A percentile compares a stretch with the other conserved stretches of the same genome.
These are phyloP conservation scores for Papilio aristodemus DNA, from an alignment of 1,140 invertebrate genomes.

Conservation along the genomic window DNA sequence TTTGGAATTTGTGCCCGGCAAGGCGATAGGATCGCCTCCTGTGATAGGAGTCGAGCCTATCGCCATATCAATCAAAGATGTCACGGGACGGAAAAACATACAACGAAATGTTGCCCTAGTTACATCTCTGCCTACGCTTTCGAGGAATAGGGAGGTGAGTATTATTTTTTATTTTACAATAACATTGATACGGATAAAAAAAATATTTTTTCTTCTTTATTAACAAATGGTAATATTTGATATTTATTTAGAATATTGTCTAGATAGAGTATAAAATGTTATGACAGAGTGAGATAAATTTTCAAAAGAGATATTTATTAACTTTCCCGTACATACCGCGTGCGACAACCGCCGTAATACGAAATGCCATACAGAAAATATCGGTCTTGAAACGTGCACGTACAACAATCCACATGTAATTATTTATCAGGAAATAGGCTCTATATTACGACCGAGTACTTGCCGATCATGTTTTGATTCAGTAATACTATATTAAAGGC, in stretches of 20 bases:
- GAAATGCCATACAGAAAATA: slow-evolving; percentile 8
- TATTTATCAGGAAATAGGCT: slow-evolving; percentile 32
- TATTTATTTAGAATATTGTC: slow-evolving; percentile 3
- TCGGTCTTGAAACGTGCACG: slow-evolving; percentile 2
- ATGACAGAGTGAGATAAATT: slow-evolving; percentile 15
- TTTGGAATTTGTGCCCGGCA: too few relatives aligned
- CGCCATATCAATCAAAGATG: too few relatives aligned
- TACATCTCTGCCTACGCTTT: too few relatives aligned
- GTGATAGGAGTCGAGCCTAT: too few relatives aligned
- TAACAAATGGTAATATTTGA: too few relatives aligned
- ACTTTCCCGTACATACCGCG: slow-evolving; percentile 7
- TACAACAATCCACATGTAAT: slow-evolving; percentile 8
- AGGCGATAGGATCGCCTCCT: too few relatives aligned
- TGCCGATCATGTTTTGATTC: slow-evolving; percentile 37
- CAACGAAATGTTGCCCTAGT: too few relatives aligned
- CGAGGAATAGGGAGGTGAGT: too few relatives aligned
- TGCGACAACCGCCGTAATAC: slow-evolving; percentile 11
- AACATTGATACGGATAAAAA: too few relatives aligned
- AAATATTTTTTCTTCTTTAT: too few relatives aligned
- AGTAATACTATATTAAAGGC: slow-evolving; percentile 9
- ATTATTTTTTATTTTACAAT: too few relatives aligned
- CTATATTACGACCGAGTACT: not conserved
- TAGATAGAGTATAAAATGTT: not conserved
- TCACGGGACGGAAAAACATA: too few relatives aligned
- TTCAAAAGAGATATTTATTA: slow-evolving; percentile 20